Conservation (phyloP, 2,797 vertebrate genomes). For the Lemur catta region DNA sequence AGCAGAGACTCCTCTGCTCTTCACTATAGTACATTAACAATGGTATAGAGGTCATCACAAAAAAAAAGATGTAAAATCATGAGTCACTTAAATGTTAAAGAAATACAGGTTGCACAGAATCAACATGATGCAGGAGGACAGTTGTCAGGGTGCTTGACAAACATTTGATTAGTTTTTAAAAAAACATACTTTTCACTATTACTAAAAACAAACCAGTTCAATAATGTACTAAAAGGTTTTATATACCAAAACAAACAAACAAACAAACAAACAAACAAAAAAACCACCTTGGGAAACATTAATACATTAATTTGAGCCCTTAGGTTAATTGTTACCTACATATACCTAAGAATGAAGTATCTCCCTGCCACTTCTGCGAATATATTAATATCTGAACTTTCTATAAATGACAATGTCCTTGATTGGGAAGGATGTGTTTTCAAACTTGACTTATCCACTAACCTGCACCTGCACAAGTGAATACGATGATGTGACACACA, state of each 20-base stretch:
- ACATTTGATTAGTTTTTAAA: not conserved
- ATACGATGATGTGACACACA: accelerated
- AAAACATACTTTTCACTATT: not conserved
- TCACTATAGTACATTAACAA: accelerated
- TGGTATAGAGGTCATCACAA: accelerated
- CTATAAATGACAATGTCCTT: not conserved
- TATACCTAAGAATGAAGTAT: not conserved
- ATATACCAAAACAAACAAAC: not conserved
- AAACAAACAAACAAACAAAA: not conserved
- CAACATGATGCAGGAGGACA: not conserved
- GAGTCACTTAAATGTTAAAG: not conserved
- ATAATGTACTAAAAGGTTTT: not conserved
- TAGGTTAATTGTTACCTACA: no score
- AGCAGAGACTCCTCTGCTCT: not conserved
- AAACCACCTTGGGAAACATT: not conserved
- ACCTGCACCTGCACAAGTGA: accelerated
- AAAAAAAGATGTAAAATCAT: accelerated
- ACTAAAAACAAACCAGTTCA: not conserved
- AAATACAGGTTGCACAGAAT: not conserved
- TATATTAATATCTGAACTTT: not conserved
- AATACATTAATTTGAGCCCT: not conserved
- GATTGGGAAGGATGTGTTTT: not conserved
- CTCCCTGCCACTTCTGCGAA: not conserved
- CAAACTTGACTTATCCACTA: accelerated
- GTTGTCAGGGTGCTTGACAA: not conserved